Base-by-base conservation (phyloP, 2,888 invertebrate species). In the Amphipoea lucens region DNA sequence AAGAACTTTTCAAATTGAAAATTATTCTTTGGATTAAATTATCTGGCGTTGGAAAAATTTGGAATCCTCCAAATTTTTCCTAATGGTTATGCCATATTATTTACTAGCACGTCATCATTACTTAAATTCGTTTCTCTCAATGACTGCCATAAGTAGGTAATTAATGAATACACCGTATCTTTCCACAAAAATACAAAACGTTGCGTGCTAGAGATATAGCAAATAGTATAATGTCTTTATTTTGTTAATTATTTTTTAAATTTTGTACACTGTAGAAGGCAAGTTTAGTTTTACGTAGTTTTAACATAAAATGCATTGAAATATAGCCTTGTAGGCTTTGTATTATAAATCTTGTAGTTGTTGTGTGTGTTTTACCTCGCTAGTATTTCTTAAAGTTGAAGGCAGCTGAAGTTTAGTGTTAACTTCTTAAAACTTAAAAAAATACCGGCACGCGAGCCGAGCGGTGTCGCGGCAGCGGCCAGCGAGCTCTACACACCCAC, bases 241-340 rank as follows among this genome's bases (percentile, higher is more conserved):
- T 67, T 67, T 54, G 42, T 74, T n/a, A 11, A n/a, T 23, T 60
- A 36, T 78, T 63, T 79, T 3, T 69, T 48, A 7, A 48, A 29
- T 75, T 65, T 48, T 40, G 23, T 63, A 57, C n/a, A 77, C 29
- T 60, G 17, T 51, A 4, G 3, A 20, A 80, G 23, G 48, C 23
- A 42, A 57, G 11, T 69, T 80, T n/a, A 69, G 57, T 57, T 57
- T 70, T 81, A 76, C 66, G 4, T 81, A 60, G 65, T 79, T 72
- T 80, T n/a, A 57, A 69, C 0, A 75, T 54, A 81, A 81, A 80
- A 81, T 68, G 23, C 40, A 69, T 69, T 75, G 40, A 79, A 79
- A 57, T 48, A 29, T 63, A 62, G 57, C 75, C 80, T 81, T 69
- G 54, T 51, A 73, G 57, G 57, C 29, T n/a, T 79, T 73, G 63